These are phyloP conservation scores for Characodon lateralis DNA, from an alignment of 2,797 vertebrate species.

Conservation along the genomic window DNA sequence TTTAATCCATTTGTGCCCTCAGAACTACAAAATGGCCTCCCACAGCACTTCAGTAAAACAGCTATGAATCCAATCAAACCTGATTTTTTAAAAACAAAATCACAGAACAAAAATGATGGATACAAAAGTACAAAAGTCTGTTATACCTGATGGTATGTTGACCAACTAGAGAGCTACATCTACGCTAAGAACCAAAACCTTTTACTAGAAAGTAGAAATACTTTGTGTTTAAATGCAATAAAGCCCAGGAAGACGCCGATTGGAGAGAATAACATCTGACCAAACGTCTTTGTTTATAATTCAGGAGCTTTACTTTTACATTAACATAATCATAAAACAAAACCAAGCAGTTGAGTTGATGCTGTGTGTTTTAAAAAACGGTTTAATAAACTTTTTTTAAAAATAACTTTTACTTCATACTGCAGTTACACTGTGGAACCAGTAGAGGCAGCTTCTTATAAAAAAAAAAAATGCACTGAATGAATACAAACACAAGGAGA, in stretches of 20 bases:
- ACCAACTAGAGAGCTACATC: background rate
- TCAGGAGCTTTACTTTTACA: background rate
- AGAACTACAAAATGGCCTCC: background rate
- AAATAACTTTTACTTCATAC: slow-evolving; percentile 6
- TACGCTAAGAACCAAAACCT: background rate
- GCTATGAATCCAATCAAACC: background rate
- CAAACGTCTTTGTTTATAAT: background rate
- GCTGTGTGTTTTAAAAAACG: background rate
- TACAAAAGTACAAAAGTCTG: background rate
- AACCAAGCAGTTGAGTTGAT: background rate
- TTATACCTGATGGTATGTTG: background rate
- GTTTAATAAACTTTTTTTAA: slow-evolving; percentile 25
- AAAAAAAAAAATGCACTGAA: background rate
- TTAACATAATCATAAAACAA: background rate
- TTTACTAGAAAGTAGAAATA: background rate
- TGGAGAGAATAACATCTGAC: background rate
- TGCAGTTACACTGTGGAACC: background rate
- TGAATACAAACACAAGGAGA: slow-evolving; percentile 1
- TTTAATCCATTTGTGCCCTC: background rate
- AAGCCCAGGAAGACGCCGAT: background rate
- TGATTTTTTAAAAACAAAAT: background rate
- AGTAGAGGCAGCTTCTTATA: background rate
- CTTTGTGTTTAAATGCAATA: background rate
- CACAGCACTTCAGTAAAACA: background rate
- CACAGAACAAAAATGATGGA: background rate